A percentile compares a stretch with the other conserved stretches of the same genome.
These are phyloP conservation scores for Pectinophora gossypiella DNA, from an alignment of 1,140 invertebrate species.

Conservation along the genomic window DNA sequence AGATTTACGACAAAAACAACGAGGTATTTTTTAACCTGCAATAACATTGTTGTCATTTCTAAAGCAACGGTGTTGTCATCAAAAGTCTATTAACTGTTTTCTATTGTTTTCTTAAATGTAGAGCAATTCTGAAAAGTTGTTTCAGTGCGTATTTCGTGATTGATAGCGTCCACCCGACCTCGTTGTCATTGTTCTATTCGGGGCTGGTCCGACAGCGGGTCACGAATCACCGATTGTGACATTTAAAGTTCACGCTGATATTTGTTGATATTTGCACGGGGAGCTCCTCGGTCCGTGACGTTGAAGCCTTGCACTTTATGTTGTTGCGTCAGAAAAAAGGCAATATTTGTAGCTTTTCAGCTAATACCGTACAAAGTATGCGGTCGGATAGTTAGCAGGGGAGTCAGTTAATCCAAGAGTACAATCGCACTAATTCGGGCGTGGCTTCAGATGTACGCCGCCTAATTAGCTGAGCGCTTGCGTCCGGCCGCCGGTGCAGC, in stretches of 20 bases:
- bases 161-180: neutral
- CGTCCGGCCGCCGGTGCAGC: constrained; percentile 37
- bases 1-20: neutral
- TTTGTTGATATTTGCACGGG: constrained; percentile 56
- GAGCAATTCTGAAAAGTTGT: too few relatives aligned
- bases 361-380: neutral
- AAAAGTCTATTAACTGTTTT: too few relatives aligned
- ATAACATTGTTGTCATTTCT: too few relatives aligned
- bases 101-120: too few relatives aligned
- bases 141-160: neutral
- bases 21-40: too few relatives aligned
- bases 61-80: too few relatives aligned
- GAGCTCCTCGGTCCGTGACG: constrained; percentile 22
- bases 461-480: constrained; percentile 68
- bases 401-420: constrained; percentile 22
- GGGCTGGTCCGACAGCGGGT: neutral
- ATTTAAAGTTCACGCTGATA: constrained; percentile 68
- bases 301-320: neutral
- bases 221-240: constrained; percentile 32
- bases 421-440: constrained; percentile 59
- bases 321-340: neutral
- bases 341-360: neutral
- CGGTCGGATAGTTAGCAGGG: neutral
- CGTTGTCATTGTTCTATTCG: neutral
- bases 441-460: constrained; percentile 62